Evolutionary conservation across 1,140 invertebrate species (phyloP), one percentile per base, ranked within the genome.

Genomic region (Diploscapter pachys): DNA sequence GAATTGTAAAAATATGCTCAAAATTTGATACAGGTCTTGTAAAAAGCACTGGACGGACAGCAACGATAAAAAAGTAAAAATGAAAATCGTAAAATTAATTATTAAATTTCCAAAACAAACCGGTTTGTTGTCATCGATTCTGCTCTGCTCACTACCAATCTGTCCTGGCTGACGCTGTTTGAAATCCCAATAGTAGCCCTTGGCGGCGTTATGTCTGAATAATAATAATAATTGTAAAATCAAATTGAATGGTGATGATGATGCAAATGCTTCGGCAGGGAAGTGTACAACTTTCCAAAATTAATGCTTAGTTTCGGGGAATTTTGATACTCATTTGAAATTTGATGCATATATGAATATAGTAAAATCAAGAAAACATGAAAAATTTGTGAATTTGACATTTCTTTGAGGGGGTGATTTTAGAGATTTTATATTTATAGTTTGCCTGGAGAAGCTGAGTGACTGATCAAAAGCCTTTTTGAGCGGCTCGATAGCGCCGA

Each of bases 401-500:
- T 31, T 31, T 48, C 63, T 9, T 13, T 13, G n/a, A 9, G 50
- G 8, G 9, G 63, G 2, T 13, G 9, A 11, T 9, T 9, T 9
- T 9, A 1, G 9, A 9, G n/a, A 51, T 6, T 48, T 59, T 61
- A 11, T 63, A 13, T 59, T 9, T 48, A n/a, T 69, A 68, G 48
- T 59, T 13, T n/a, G 67, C 72, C 72, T 71, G 11, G 72, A 71
- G 5, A 54, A 50, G 6, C 49, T 54, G 5, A 56, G 57, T 6
- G 72, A 67, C 56, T 76, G 63, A 6, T 71, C 72, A 31, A 78
- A 78, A 13, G 77, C 77, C 31, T 75, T 68, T n/a, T 67, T 63
- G 5, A 76, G 57, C 9, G 77, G 73, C 53, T 77, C 71, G 4
- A 78, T 63, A 9, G 56, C 63, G 86, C 90, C 89, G 89, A 96